A percentile compares a stretch with the other conserved stretches of the same genome.
phyloP scores from a whole-genome alignment of 2,113 vertebrate genomes.

The Pagrus major region DNA sequence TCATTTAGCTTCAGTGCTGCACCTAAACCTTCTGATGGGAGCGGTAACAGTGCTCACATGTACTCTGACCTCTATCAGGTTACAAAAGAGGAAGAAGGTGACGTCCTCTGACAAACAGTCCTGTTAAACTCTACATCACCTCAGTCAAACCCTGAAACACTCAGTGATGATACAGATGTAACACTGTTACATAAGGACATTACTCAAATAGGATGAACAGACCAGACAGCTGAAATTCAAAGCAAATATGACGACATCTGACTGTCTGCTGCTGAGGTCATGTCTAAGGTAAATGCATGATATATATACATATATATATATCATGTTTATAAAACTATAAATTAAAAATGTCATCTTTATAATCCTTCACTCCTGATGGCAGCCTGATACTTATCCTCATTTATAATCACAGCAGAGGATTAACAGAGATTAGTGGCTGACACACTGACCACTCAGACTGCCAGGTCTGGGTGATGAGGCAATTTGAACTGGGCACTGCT shows the following conservation, averaged over 20 bases:
- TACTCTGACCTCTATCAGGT: not conserved
- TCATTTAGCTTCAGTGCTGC: too few relatives aligned
- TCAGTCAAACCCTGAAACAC: not conserved
- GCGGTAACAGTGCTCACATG: too few relatives aligned
- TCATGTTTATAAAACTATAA: not conserved
- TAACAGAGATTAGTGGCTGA: slow-evolving; percentile 43
- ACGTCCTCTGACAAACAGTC: not conserved
- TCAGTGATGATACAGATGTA: not conserved
- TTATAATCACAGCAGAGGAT: slow-evolving; percentile 20
- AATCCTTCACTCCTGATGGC: not conserved
- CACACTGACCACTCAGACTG: slow-evolving; percentile 11
- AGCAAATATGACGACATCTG: not conserved
- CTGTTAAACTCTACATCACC: not conserved
- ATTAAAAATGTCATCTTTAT: not conserved
- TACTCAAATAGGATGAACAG: slow-evolving; percentile 25
- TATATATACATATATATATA: too few relatives aligned
- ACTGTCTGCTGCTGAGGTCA: rapidly evolving
- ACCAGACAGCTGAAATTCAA: not conserved
- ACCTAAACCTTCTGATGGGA: too few relatives aligned
- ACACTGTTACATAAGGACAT: not conserved
- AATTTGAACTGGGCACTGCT: not conserved
- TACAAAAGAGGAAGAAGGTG: not conserved
- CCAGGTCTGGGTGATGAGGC: slow-evolving; percentile 23
- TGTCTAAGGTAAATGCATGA: rapidly evolving
- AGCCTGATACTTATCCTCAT: not conserved